These are phyloP conservation scores for Mola mola DNA, from an alignment of 2,113 vertebrate species.

Conservation along the genomic window DNA sequence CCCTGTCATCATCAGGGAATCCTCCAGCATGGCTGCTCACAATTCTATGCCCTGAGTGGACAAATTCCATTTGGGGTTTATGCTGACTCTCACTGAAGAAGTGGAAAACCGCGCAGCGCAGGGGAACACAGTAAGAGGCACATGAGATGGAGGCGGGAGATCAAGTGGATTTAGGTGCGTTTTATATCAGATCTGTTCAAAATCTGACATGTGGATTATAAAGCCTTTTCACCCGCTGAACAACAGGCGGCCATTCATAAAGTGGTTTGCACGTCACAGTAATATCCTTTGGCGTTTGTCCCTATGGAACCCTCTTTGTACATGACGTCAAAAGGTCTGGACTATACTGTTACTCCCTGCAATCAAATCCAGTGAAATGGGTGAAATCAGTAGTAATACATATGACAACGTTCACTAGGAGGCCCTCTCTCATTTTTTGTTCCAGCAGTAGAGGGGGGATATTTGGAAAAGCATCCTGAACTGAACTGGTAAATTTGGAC, in stretches of 20 bases:
- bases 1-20: slow-evolving; percentile 53
- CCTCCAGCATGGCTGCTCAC: slow-evolving; percentile 1
- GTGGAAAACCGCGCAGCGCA: slow-evolving; percentile 1
- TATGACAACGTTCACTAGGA: background rate
- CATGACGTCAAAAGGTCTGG: slow-evolving; percentile 30
- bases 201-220: slow-evolving; percentile 25
- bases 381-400: background rate
- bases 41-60: slow-evolving; percentile 31
- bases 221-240: slow-evolving; percentile 45
- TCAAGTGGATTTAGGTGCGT: slow-evolving; percentile 22
- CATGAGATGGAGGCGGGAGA: slow-evolving; percentile 20
- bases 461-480: too few relatives aligned
- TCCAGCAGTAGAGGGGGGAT: background rate
- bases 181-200: slow-evolving; percentile 40
- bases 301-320: slow-evolving; percentile 6
- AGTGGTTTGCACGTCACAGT: slow-evolving; percentile 36
- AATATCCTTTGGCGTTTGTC: slow-evolving; percentile 28
- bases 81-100: slow-evolving; percentile 3
- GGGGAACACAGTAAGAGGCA: background rate
- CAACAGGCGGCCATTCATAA: slow-evolving; percentile 53
- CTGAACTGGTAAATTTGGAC: too few relatives aligned
- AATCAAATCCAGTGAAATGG: background rate
- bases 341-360: background rate
- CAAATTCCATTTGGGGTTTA: slow-evolving; percentile 61
- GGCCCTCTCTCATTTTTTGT: background rate